Evolutionary conservation across 2,113 vertebrate genomes (phyloP).

Genomic region (Danionella cerebrum): DNA sequence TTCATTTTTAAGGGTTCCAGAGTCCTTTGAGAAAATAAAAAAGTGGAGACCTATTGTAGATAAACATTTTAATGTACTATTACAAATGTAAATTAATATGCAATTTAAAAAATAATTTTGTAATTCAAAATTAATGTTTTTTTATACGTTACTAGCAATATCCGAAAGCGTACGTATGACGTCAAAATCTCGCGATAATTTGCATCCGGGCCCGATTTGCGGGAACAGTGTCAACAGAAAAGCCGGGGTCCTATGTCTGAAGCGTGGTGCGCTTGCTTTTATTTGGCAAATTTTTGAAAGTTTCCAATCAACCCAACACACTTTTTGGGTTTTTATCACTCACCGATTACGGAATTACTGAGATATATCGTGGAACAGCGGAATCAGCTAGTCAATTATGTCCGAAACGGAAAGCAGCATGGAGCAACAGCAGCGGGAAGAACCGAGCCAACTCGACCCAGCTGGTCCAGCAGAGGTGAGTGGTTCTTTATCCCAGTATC

Average conservation of each 20-base stretch:
- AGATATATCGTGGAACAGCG: not conserved
- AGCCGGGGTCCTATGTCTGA: conserved; percentile 24
- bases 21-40: no score
- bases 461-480: conserved; percentile 62
- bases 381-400: conserved; percentile 35
- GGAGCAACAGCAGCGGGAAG: conserved; percentile 61
- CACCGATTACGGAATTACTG: not conserved
- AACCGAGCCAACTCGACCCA: conserved; percentile 52
- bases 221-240: conserved; percentile 31
- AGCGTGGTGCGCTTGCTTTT: conserved; percentile 7
- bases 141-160: no score
- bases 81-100: no score
- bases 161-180: not conserved
- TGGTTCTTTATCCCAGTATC: not conserved
- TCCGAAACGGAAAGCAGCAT: conserved; percentile 55
- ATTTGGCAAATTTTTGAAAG: not conserved
- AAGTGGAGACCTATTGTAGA: no score
- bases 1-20: no score
- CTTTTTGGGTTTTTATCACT: not conserved
- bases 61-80: no score
- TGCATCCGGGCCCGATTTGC: conserved; percentile 23
- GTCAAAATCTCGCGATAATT: conserved; percentile 27
- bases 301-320: not conserved
- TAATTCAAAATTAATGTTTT: no score
- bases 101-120: no score